Evolutionary conservation across 2,113 vertebrate species (phyloP).

Genomic region (Emydocephalus ijimae): DNA sequence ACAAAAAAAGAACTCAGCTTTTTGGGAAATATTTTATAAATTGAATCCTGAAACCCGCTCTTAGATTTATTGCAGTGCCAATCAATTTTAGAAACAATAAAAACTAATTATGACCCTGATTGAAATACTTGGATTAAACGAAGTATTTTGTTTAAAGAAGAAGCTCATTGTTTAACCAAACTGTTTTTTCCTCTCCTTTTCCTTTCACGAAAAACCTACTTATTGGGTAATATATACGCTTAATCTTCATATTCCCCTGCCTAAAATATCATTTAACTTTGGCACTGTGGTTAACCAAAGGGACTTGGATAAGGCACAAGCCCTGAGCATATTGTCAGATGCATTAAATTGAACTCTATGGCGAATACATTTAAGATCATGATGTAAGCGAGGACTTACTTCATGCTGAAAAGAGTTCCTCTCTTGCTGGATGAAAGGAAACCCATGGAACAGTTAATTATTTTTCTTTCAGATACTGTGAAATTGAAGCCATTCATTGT

Average conservation of each 20-base stretch:
- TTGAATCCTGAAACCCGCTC: neutral
- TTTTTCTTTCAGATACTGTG: neutral
- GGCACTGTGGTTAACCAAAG: neutral
- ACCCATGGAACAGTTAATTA: neutral
- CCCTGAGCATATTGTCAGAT: neutral
- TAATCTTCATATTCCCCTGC: neutral
- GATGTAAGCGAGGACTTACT: neutral
- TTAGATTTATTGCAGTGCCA: neutral
- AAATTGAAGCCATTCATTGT: conserved; percentile 18
- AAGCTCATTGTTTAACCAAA: neutral
- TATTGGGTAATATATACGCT: neutral
- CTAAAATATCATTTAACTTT: neutral
- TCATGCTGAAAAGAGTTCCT: neutral
- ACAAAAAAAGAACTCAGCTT: too few relatives aligned
- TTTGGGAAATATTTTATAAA: neutral
- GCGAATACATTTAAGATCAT: neutral
- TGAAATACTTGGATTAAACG: neutral
- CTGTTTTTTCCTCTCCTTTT: neutral
- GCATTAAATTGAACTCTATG: neutral
- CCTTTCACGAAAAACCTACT: neutral
- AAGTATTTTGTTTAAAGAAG: neutral
- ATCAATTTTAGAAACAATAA: neutral
- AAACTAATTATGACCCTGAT: neutral
- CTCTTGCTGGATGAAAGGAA: neutral
- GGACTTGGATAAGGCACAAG: neutral